Evolutionary conservation across 2,797 vertebrate species (phyloP), one percentile per base, ranked within the genome.

Genomic region (Meda fulgida): DNA sequence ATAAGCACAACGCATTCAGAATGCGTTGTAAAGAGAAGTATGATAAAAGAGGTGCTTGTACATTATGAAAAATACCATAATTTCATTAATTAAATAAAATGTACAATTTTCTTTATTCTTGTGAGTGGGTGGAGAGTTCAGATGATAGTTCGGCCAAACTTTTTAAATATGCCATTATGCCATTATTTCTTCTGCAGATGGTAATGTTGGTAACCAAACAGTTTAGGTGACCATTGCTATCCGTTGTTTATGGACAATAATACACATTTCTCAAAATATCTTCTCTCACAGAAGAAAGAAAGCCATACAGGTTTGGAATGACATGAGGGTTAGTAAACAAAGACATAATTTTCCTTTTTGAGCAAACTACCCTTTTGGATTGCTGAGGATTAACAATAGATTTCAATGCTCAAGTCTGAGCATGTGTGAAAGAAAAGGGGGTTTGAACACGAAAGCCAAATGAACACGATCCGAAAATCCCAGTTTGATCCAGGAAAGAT

Each of bases 341-440:
- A 46, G 4, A 10, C 14, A 73, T 16, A 0, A 48, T 21, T 21
- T 8, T 5, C 0, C 21, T 7, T 10, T 40, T 46, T 66, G 36
- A 0, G 16, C n/a, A 7, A 40, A n/a, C 23, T 26, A 40, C 5
- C 1, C 23, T 71, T 19, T 58, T 51, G 40, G 34, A 83, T 83
- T 78, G 36, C 38, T 34, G 18, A 63, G 65, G 85, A 86, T 86
- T 86, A 73, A 40, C 31, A 71, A 51, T 65, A 38, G 65, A 86
- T 86, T 70, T 14, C 31, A 86, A 63, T 58, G 36, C 53, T 67
- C 26, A 81, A 48, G 40, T 80, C 43, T 73, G 46, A 43, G 46
- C n/a, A 58, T 67, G 23, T 70, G 51, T 60, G 38, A 66, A 55
- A 48, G 23, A 86, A 78, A 58, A 26, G 34, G 48, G 38, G 46